Evolutionary conservation across 2,113 vertebrate species (phyloP), one percentile per base, ranked within the genome.

Genomic region (Plotosus lineatus): DNA sequence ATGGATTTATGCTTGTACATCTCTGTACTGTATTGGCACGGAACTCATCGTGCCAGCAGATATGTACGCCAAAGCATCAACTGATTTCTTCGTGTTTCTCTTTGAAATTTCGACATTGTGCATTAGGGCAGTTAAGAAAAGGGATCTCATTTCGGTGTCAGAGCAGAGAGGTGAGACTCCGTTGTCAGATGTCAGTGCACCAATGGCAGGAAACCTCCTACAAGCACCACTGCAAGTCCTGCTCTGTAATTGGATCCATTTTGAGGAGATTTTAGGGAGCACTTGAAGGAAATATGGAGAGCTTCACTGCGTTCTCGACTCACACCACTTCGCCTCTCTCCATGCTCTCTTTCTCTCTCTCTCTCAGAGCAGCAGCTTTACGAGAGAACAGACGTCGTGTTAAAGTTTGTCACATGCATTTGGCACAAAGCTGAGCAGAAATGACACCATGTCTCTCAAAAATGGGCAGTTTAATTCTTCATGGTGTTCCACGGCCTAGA

Each of bases 211-310:
- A 86, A 89, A 90, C 87, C 85, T 87, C 89, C 86, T 86, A 86
- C 82, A 86, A 88, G 83, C 79, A 42, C 84, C 85, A 82, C 88
- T 84, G 84, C 88, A 89, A 92, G 83, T 79, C 83, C 72, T 88
- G 26, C 77, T 84, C 66, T 51, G 58, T 92, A 92, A 93, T 90
- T 90, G 88, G 87, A 90, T 90, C 87, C 87, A 89, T 92, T 91
- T 91, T 86, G 72, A 85, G 82, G 60, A 80, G 84, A 85, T 89
- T 72, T 92, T 90, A 90, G 89, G 87, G 86, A 79, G 73, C 42
- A 42, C 65, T 85, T 91, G 71, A 88, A 87, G 84, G 69, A 90
- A 81, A 90, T 78, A 80, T 85, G 84, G 65, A 83, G 74, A 77
- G 73, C 80, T 84, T 79, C 71, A 51, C 79, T 14, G 28, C 68